These are phyloP conservation scores for Bujurquina vittata DNA, from an alignment of 2,113 vertebrate species.

Conservation along the genomic window DNA sequence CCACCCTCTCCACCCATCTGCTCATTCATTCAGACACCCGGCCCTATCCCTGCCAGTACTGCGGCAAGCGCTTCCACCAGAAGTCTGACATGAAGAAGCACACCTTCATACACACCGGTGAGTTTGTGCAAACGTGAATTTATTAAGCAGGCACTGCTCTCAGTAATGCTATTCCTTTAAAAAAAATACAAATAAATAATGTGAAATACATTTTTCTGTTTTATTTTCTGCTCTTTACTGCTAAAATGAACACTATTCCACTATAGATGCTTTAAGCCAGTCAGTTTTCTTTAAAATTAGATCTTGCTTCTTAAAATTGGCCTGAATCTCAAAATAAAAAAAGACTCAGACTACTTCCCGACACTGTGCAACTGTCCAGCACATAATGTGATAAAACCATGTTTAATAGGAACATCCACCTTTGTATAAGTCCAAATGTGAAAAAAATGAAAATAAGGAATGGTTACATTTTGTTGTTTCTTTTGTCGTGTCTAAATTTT, in stretches of 20 bases:
- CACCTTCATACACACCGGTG: constrained; percentile 76
- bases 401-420: no score
- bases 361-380: not conserved
- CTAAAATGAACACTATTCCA: not conserved
- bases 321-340: not conserved
- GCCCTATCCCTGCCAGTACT: constrained; percentile 81
- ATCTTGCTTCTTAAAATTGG: not conserved
- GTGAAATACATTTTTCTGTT: no score
- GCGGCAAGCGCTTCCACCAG: constrained; percentile 81
- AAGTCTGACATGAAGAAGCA: constrained; percentile 82
- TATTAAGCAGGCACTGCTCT: not conserved
- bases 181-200: no score
- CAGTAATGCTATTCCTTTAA: not conserved
- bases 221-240: not conserved
- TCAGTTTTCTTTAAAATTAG: not conserved
- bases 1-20: constrained; percentile 80
- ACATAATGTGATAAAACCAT: not conserved
- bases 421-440: no score
- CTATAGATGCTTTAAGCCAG: not conserved
- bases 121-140: not conserved
- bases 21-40: constrained; percentile 81
- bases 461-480: not conserved
- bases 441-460: no score
- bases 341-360: not conserved
- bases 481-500: not conserved